These are phyloP conservation scores for Blastobasis adustella DNA, from an alignment of 2,888 invertebrate genomes.

Conservation along the genomic window DNA sequence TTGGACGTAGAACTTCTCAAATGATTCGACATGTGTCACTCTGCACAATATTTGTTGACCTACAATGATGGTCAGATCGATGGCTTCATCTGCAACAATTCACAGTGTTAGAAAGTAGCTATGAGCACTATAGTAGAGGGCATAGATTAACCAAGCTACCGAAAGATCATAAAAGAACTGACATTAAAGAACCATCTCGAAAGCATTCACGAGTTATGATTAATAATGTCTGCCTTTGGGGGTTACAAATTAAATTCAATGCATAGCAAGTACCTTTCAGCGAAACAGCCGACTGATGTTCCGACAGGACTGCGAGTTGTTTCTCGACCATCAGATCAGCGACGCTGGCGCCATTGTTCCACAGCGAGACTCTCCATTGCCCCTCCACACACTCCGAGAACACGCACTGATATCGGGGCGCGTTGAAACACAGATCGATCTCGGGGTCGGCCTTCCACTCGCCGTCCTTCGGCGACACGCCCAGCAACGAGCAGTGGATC, in stretches of 20 bases:
- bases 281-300: slow-evolving; percentile 51
- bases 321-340: slow-evolving; percentile 64
- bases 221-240: no score
- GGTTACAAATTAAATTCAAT: no score
- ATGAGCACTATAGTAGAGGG: no score
- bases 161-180: not conserved
- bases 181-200: no score
- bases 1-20: slow-evolving; percentile 54
- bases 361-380: slow-evolving; percentile 63
- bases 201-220: no score
- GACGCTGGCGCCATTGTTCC: slow-evolving; percentile 61
- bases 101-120: no score
- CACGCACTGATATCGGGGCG: slow-evolving; percentile 73
- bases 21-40: slow-evolving; percentile 58
- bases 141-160: not conserved
- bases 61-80: slow-evolving; percentile 59
- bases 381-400: slow-evolving; percentile 68
- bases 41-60: slow-evolving; percentile 60
- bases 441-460: slow-evolving; percentile 73
- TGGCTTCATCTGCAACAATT: slow-evolving; percentile 55
- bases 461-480: slow-evolving; percentile 74
- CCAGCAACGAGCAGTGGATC: slow-evolving; percentile 78
- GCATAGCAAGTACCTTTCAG: slow-evolving; percentile 45
- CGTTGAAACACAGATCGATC: slow-evolving; percentile 77
- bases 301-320: slow-evolving; percentile 54